Base-by-base conservation (phyloP, 2,888 invertebrate genomes). In the Cephus sareptanus region DNA sequence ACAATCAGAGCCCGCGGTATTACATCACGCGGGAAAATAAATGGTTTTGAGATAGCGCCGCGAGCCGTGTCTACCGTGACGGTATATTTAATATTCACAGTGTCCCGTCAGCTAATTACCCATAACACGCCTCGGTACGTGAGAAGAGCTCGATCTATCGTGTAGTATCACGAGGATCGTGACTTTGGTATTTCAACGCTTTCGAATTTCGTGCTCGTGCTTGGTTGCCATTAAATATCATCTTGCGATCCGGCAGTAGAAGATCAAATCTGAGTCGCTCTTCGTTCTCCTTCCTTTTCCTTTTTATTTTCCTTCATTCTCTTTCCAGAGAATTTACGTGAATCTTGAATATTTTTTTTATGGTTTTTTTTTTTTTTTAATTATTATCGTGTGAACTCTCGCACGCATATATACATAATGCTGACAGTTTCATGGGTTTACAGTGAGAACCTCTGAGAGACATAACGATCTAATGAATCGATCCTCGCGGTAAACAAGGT, bases 1-100 rank as follows among this genome's bases (percentile, higher is more conserved):
- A 88, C 85, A 89, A 90, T 89, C 88, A 89, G 85, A 86, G 85
- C 83, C 83, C 80, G 56, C 56, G 80, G 84, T 78, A 80, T 82
- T 85, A 81, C 77, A 82, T 79, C 81, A 77, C 79, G 69, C 76
- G 77, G 76, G 75, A 80, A 79, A 81, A 78, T 78, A 78, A 83
- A 85, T 81, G 82, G 82, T 81, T 81, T 78, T 75, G 79, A 81
- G 80, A 84, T 77, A 80, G 77, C 77, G 80, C 79, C 79, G 81
- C 77, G 74, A 77, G 77, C 74, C 79, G 77, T 77, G 71, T 56
- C 56, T 56, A 34, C 71, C 71, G 33, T 71, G 71, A 71, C 31
- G 71, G 71, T 31, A 33, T 35, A 35, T 35, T 74, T 35, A 34
- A 35, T 74, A 35, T 74, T 33, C 74, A 74, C 37, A 34, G 74